These are phyloP conservation scores for Gymnocheta viridis DNA, from an alignment of 2,888 invertebrate species.

Conservation along the genomic window DNA sequence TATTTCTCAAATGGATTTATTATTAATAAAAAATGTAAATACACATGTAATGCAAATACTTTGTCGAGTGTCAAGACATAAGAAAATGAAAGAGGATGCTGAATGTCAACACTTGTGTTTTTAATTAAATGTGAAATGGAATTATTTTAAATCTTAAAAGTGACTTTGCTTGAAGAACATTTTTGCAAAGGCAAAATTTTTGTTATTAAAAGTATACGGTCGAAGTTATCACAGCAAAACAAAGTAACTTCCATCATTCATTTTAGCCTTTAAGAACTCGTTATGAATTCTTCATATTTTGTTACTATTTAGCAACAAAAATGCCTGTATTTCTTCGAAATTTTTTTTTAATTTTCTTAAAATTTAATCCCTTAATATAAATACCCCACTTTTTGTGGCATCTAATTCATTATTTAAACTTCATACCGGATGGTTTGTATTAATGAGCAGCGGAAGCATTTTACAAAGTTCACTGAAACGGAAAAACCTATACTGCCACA, in stretches of 20 bases:
- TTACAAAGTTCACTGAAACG: conserved; percentile 59
- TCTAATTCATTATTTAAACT: conserved; percentile 48
- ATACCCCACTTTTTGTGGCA: not conserved
- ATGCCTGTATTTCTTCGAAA: not conserved
- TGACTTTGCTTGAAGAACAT: too few relatives aligned
- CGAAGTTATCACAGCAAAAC: too few relatives aligned
- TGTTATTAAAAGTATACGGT: too few relatives aligned
- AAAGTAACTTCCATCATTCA: too few relatives aligned
- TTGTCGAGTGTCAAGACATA: not conserved
- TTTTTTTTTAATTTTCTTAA: not conserved
- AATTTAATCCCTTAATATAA: not conserved
- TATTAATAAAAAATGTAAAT: conserved; percentile 41
- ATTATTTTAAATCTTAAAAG: not conserved
- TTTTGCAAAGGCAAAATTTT: too few relatives aligned
- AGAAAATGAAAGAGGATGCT: not conserved
- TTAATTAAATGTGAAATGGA: not conserved
- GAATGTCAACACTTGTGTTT: not conserved
- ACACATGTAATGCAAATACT: not conserved
- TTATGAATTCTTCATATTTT: too few relatives aligned
- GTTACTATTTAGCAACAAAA: too few relatives aligned
- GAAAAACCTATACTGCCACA: conserved; percentile 46
- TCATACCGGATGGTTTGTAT: conserved; percentile 60
- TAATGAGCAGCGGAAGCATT: conserved; percentile 63
- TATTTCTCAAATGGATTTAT: conserved; percentile 42
- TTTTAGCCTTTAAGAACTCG: too few relatives aligned